Evolutionary conservation across 2,888 invertebrate genomes (phyloP).

Genomic region (Dermolepida albohirtum): DNA sequence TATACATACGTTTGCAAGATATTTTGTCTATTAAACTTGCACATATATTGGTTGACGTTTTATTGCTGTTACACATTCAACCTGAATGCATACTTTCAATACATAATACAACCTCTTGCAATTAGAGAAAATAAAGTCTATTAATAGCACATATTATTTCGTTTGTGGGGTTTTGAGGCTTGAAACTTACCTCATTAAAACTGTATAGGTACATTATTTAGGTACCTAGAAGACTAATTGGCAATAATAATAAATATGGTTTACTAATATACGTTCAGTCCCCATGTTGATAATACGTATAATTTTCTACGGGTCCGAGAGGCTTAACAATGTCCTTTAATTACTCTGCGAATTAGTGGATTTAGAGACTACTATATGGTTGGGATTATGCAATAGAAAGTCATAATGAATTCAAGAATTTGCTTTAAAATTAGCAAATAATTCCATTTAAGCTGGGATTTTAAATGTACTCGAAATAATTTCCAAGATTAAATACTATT

Average conservation of each 20-base stretch:
- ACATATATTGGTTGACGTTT: no score
- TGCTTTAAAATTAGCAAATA: neutral
- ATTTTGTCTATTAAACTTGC: no score
- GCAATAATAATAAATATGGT: slow-evolving; percentile 6
- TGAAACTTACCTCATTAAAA: neutral
- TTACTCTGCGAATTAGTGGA: slow-evolving; percentile 12
- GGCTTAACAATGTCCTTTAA: neutral
- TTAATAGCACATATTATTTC: no score
- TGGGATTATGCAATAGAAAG: neutral
- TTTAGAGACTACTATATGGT: slow-evolving; percentile 2
- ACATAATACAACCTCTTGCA: no score
- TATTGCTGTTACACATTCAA: no score
- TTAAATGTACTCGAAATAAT: neutral
- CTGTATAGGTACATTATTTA: neutral
- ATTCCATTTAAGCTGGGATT: neutral
- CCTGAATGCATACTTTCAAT: no score
- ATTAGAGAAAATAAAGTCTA: no score
- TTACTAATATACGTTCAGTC: slow-evolving; percentile 1
- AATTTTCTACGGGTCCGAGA: slow-evolving; percentile 2
- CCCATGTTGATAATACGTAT: slow-evolving; percentile 4
- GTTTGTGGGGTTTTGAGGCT: neutral
- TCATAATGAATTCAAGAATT: neutral
- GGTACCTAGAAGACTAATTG: slow-evolving; percentile 6
- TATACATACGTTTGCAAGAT: no score
- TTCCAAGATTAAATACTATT: neutral